Evolutionary conservation across 1,140 invertebrate species (phyloP).

Genomic region (Rhynchophorus ferrugineus): DNA sequence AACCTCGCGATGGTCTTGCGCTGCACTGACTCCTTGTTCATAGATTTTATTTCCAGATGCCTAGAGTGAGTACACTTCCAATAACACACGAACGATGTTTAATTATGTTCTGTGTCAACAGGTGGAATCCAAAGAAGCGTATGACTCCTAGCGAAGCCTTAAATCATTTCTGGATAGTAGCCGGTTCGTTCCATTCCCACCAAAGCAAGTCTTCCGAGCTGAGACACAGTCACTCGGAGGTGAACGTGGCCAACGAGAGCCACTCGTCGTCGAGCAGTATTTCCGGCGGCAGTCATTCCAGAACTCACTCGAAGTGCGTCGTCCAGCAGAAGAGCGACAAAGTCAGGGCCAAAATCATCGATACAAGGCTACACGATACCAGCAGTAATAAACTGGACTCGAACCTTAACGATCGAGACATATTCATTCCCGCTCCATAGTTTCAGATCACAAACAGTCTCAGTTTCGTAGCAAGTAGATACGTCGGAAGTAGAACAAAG

Average conservation of each 20-base stretch:
- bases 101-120: constrained; percentile 39
- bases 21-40: constrained; percentile 83
- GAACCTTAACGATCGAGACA: constrained; percentile 57
- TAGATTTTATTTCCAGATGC: constrained; percentile 88
- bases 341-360: constrained; percentile 38
- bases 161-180: constrained; percentile 64
- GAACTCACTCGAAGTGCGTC: constrained; percentile 31
- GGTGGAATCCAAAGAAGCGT: constrained; percentile 89
- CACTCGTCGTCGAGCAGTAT: constrained; percentile 36
- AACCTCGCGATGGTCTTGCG: constrained; percentile 66
- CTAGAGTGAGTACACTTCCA: constrained; percentile 68
- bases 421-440: constrained; percentile 59
- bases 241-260: constrained; percentile 36
- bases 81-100: too few relatives aligned
- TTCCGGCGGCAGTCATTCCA: constrained; percentile 34
- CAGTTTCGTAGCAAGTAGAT: too few relatives aligned
- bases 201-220: constrained; percentile 29
- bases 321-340: constrained; percentile 33
- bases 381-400: constrained; percentile 42
- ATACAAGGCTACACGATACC: constrained; percentile 32
- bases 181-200: constrained; percentile 23
- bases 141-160: constrained; percentile 87
- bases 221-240: constrained; percentile 38
- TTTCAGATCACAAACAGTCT: too few relatives aligned
- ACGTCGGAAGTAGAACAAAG: too few relatives aligned